Conservation (phyloP, 2,797 vertebrate species). For the Platyrinchus mystaceus region DNA sequence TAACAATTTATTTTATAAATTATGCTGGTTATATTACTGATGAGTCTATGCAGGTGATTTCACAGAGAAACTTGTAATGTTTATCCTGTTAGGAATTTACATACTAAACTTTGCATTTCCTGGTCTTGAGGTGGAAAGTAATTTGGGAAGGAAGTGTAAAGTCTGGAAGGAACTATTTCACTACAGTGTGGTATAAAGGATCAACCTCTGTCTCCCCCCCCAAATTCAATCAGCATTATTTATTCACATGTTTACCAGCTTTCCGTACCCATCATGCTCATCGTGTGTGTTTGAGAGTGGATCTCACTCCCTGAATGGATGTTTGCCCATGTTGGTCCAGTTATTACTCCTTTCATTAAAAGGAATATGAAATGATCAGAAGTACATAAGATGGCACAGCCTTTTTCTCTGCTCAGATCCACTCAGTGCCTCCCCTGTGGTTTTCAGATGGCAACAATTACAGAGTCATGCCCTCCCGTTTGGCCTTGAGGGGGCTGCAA, state of each 20-base stretch:
- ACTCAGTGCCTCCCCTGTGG: not conserved
- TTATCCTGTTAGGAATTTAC: not conserved
- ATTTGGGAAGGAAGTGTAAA: not conserved
- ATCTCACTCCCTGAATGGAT: not conserved
- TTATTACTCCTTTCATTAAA: not conserved
- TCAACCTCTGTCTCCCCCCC: not conserved
- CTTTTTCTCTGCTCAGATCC: accelerated
- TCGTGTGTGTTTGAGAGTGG: not conserved
- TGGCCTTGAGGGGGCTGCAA: not conserved
- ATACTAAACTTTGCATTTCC: not conserved
- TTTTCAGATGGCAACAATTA: not conserved
- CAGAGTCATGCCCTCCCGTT: not conserved
- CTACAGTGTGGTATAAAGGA: not conserved
- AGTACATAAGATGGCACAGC: not conserved
- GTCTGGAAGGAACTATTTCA: not conserved
- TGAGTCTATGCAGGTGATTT: not conserved
- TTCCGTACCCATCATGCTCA: not conserved
- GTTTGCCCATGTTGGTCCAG: not conserved
- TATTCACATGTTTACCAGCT: not conserved
- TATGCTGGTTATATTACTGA: not conserved
- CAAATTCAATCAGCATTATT: not conserved
- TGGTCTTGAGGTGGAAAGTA: not conserved
- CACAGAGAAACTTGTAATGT: not conserved
- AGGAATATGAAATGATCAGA: not conserved
- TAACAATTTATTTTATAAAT: not conserved